phyloP scores from a whole-genome alignment of 2,797 vertebrate species.

The Sebastolobus altivelis region DNA sequence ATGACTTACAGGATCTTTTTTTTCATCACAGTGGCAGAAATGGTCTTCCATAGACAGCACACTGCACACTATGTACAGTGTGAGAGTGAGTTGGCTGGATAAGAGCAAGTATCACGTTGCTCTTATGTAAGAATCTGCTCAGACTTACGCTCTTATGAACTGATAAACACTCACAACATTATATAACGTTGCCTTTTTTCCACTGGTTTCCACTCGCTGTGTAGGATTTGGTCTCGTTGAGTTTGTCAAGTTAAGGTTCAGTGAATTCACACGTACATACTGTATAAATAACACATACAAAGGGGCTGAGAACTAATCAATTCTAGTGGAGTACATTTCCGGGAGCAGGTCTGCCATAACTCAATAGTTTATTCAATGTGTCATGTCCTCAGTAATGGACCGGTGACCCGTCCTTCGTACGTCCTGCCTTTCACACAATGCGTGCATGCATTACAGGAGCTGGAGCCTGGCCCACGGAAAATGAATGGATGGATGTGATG shows the following conservation, averaged over 20 bases:
- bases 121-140: constrained; percentile 63
- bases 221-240: constrained; percentile 13
- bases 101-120: constrained; percentile 36
- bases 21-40: no score
- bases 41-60: not conserved
- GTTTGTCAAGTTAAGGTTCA: constrained; percentile 19
- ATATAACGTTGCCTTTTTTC: constrained; percentile 46
- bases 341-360: constrained; percentile 29
- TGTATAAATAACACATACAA: constrained; percentile 11
- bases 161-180: constrained; percentile 47
- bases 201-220: not conserved
- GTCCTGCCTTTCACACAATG: constrained; percentile 3
- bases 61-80: not conserved
- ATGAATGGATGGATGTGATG: not conserved
- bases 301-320: constrained; percentile 39
- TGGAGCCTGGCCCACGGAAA: not conserved
- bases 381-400: constrained; percentile 46
- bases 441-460: no score
- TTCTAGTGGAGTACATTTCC: constrained; percentile 33
- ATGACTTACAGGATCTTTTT: no score
- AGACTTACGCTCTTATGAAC: constrained; percentile 12
- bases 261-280: constrained; percentile 15
- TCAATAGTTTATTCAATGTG: constrained; percentile 62
- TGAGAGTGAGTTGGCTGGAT: constrained; percentile 26
- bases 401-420: not conserved